A percentile compares a stretch with the other conserved stretches of the same genome.
Evolutionary conservation across 1,140 invertebrate species (phyloP).

Genomic region (Macrostomum lignano): DNA sequence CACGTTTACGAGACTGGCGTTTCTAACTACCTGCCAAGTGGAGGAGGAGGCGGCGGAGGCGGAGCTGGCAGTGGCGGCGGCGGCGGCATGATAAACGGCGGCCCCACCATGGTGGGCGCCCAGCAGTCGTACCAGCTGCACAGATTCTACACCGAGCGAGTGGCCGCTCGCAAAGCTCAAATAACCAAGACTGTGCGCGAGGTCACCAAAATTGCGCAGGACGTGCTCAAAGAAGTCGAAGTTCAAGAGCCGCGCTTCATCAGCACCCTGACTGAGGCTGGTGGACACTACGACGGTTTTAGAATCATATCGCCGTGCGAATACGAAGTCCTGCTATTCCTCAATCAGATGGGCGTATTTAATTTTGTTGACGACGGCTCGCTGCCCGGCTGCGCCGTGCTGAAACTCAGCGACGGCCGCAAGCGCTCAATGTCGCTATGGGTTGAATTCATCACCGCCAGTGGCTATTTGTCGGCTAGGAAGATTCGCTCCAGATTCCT

Average conservation of each 20-base stretch:
- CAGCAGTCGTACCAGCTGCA: constrained; percentile 68
- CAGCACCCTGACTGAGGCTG: constrained; percentile 33
- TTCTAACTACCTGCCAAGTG: too few relatives aligned
- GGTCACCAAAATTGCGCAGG: constrained; percentile 68
- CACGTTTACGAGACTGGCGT: too few relatives aligned
- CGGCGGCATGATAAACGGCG: too few relatives aligned
- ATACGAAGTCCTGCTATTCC: constrained; percentile 70
- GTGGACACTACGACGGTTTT: constrained; percentile 17
- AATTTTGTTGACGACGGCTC: constrained; percentile 81
- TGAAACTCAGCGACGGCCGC: constrained; percentile 65
- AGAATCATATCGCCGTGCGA: constrained; percentile 52
- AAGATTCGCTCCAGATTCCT: constrained; percentile 73
- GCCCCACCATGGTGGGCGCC: too few relatives aligned
- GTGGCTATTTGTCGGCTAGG: constrained; percentile 60
- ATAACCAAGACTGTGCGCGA: constrained; percentile 64
- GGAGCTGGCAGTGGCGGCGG: too few relatives aligned
- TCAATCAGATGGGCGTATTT: constrained; percentile 80
- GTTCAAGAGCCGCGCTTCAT: constrained; percentile 82
- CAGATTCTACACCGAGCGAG: constrained; percentile 64
- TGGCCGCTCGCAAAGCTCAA: constrained; percentile 46
- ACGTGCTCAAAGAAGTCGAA: constrained; percentile 78
- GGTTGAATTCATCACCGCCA: constrained; percentile 84
- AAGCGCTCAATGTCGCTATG: constrained; percentile 80
- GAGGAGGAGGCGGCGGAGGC: too few relatives aligned
- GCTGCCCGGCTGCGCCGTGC: constrained; percentile 60